phyloP scores from a whole-genome alignment of 2,113 vertebrate genomes.

The Rhinogobius similis region DNA sequence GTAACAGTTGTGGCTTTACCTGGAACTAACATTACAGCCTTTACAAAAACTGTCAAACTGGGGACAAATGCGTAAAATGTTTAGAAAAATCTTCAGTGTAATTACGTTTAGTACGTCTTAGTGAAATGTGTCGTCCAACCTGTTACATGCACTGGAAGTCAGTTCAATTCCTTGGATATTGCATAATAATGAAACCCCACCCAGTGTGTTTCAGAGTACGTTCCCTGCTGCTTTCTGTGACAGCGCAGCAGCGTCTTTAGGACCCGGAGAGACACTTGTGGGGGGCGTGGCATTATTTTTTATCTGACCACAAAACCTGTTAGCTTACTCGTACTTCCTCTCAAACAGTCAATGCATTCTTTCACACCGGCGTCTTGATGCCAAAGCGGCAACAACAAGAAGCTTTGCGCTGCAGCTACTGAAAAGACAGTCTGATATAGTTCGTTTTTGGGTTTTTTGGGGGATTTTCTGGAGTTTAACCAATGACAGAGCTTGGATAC shows the following conservation, averaged over 20 bases:
- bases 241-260: conserved; percentile 63
- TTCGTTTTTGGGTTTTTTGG: background rate
- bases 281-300: conserved; percentile 66
- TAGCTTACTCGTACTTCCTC: conserved; percentile 68
- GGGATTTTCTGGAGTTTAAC: conserved; percentile 1
- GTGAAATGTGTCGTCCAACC: no score
- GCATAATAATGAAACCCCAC: background rate
- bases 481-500: conserved; percentile 25
- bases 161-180: background rate
- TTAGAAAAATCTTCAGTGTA: no score
- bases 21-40: no score
- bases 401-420: no score
- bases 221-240: conserved; percentile 6
- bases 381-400: conserved; percentile 44
- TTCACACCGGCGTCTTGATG: conserved; percentile 57
- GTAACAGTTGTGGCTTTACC: no score
- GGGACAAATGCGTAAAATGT: no score
- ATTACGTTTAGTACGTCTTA: no score
- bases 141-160: no score
- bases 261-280: conserved; percentile 70
- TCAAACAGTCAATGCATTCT: conserved; percentile 55
- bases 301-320: conserved; percentile 79
- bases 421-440: background rate
- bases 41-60: no score
- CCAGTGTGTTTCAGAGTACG: conserved; percentile 13